phyloP scores from a whole-genome alignment of 2,113 vertebrate species.

The Nymphicus hollandicus region DNA sequence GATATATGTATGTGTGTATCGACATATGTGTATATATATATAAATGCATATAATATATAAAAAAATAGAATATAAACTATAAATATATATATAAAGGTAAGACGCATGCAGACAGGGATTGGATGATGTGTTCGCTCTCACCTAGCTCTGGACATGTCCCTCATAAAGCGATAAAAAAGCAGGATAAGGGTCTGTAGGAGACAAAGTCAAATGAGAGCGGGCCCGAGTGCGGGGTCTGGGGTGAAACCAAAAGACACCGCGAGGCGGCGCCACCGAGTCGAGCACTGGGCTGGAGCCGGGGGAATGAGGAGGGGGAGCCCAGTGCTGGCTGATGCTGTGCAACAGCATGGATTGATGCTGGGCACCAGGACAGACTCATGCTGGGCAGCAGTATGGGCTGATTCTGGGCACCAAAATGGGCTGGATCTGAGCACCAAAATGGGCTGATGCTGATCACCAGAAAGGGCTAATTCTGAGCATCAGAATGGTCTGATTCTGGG shows the following conservation, averaged over 20 bases:
- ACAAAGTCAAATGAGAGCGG: neutral
- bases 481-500: neutral
- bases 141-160: neutral
- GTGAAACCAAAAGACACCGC: neutral
- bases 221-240: too few relatives aligned
- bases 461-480: too few relatives aligned
- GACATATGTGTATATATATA: neutral
- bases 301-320: neutral
- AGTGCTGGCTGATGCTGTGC: neutral
- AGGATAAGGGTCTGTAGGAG: neutral
- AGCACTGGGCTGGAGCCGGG: neutral
- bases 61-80: neutral
- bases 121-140: neutral
- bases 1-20: too few relatives aligned
- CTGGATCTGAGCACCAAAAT: too few relatives aligned
- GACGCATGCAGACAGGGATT: neutral
- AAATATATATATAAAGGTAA: neutral
- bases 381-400: rapidly evolving
- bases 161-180: neutral
- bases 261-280: neutral
- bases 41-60: rapidly evolving
- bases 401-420: rapidly evolving
- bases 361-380: too few relatives aligned
- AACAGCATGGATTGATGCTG: neutral
- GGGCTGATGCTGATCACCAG: neutral